phyloP scores from a whole-genome alignment of 2,113 vertebrate species.

The Charadrius vociferus region DNA sequence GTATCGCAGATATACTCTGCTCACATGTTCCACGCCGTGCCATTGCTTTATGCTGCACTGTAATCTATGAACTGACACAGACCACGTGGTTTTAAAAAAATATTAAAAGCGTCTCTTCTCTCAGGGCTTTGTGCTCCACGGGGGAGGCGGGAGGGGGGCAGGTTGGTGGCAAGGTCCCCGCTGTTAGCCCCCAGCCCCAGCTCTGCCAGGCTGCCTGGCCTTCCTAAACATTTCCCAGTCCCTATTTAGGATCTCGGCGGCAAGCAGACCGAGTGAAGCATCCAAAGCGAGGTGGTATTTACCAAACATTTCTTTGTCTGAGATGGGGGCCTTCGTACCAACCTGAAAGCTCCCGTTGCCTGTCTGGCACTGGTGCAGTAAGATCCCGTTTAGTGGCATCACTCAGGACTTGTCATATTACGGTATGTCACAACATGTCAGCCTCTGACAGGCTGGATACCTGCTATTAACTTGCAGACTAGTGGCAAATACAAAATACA shows the following conservation, averaged over 20 bases:
- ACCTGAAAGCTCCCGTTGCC: background rate
- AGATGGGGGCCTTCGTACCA: background rate
- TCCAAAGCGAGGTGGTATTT: background rate
- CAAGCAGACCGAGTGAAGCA: accelerated
- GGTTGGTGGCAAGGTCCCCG: background rate
- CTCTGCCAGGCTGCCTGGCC: background rate
- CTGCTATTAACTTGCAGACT: constrained; percentile 62
- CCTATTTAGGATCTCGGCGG: background rate
- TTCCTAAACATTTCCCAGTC: accelerated
- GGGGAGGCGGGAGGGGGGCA: background rate
- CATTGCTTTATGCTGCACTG: background rate
- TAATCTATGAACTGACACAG: accelerated
- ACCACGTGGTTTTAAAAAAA: accelerated
- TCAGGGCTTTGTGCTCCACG: no score
- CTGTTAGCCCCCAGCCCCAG: background rate
- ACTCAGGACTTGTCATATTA: constrained; percentile 65
- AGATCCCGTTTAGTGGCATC: constrained; percentile 58
- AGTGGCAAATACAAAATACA: constrained; percentile 54
- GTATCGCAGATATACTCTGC: background rate
- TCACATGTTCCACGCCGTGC: background rate
- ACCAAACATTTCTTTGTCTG: background rate
- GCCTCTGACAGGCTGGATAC: constrained; percentile 69
- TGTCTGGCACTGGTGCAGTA: constrained; percentile 7
- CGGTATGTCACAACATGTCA: constrained; percentile 66
- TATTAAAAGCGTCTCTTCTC: background rate